Evolutionary conservation across 1,140 invertebrate genomes (phyloP).

Genomic region (Heliothis subflexa): DNA sequence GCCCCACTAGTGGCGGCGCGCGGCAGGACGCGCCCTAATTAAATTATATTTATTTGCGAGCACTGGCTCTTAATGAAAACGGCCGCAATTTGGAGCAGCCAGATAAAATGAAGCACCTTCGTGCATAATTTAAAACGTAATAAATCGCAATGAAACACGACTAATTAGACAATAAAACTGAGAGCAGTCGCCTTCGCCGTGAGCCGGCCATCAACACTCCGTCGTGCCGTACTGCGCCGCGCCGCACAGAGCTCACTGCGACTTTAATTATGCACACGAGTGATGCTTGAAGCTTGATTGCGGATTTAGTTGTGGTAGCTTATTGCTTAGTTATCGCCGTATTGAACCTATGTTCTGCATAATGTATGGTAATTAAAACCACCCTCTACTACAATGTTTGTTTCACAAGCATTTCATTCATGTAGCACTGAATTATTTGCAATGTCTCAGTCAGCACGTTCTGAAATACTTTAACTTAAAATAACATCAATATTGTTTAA

Average conservation of each 20-base stretch:
- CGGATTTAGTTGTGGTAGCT: slow-evolving; percentile 8
- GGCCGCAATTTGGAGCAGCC: slow-evolving; percentile 55
- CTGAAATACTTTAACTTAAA: not conserved
- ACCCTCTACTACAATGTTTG: not conserved
- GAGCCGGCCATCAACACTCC: not conserved
- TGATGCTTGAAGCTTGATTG: slow-evolving; percentile 28
- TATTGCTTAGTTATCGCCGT: slow-evolving; percentile 16
- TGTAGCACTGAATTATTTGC: not conserved
- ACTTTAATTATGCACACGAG: slow-evolving; percentile 36
- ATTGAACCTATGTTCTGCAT: not conserved
- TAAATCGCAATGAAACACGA: slow-evolving; percentile 67
- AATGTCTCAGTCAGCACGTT: not conserved
- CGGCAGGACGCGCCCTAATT: slow-evolving; percentile 58
- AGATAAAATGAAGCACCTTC: slow-evolving; percentile 64
- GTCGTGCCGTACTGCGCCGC: not conserved
- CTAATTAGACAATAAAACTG: slow-evolving; percentile 70
- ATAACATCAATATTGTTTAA: not conserved
- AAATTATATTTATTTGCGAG: slow-evolving; percentile 68
- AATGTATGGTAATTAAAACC: slow-evolving; percentile 38
- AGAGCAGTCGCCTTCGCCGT: slow-evolving; percentile 23
- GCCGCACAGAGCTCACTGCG: not conserved
- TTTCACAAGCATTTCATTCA: not conserved
- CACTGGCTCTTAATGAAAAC: slow-evolving; percentile 63
- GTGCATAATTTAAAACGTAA: slow-evolving; percentile 74
- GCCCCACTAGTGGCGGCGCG: not conserved